These are phyloP conservation scores for Phrynosoma platyrhinos DNA, from an alignment of 2,113 vertebrate genomes.

Conservation along the genomic window DNA sequence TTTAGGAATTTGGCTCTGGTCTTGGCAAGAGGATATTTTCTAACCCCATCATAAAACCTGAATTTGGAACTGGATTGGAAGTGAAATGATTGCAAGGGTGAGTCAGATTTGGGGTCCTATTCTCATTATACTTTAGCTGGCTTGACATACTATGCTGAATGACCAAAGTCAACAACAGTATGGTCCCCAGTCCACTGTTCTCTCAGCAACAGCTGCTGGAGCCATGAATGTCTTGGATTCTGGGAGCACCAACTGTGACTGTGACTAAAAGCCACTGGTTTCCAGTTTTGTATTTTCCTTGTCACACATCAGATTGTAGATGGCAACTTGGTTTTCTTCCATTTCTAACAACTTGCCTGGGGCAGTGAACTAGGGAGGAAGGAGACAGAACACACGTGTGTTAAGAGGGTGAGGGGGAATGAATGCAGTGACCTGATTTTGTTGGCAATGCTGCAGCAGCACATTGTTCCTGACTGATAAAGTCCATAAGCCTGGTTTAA, in stretches of 20 bases:
- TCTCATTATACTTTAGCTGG: not conserved
- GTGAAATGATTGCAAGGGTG: not conserved
- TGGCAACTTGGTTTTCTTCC: slow-evolving; percentile 38
- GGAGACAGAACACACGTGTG: slow-evolving; percentile 9
- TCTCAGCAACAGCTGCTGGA: not conserved
- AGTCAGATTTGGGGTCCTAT: not conserved
- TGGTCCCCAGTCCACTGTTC: not conserved
- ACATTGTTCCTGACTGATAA: slow-evolving; percentile 39
- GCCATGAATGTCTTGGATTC: not conserved
- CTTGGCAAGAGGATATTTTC: not conserved
- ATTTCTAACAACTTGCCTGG: slow-evolving; percentile 47
- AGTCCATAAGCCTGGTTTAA: slow-evolving; percentile 43
- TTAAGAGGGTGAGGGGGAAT: slow-evolving; percentile 27
- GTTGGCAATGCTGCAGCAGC: slow-evolving; percentile 62
- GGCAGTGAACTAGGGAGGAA: slow-evolving; percentile 17
- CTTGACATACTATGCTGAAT: not conserved
- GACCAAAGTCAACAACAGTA: not conserved
- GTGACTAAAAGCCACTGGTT: not conserved
- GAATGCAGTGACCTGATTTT: slow-evolving; percentile 66
- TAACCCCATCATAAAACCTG: not conserved
- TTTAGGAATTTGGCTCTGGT: not conserved
- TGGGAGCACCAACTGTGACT: not conserved
- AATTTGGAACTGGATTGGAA: not conserved
- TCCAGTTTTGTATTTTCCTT: slow-evolving; percentile 28
- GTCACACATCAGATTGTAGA: not conserved